These are phyloP conservation scores for Dicrurus megarhynchus DNA, from an alignment of 2,113 vertebrate genomes.

Conservation along the genomic window DNA sequence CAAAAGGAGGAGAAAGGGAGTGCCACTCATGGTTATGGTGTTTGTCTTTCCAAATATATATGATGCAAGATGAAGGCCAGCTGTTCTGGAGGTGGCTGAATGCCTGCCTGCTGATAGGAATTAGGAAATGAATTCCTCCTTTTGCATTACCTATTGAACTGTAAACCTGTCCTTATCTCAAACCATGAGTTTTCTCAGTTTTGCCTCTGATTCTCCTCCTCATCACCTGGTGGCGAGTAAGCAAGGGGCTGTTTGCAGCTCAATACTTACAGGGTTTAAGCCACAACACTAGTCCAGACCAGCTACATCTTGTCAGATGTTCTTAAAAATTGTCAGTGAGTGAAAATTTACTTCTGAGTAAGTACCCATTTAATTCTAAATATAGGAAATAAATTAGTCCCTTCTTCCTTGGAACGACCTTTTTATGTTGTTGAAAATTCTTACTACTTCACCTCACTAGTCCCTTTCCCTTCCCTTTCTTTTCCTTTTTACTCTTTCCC, in stretches of 20 bases:
- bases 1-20: background rate
- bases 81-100: background rate
- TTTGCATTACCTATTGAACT: background rate
- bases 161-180: background rate
- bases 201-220: background rate
- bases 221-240: background rate
- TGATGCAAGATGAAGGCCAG: background rate
- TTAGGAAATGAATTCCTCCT: background rate
- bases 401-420: background rate
- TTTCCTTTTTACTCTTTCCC: background rate
- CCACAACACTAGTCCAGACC: background rate
- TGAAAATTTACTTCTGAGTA: background rate
- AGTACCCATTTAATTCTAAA: background rate
- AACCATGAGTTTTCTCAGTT: background rate
- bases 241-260: background rate
- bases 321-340: background rate
- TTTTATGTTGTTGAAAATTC: background rate
- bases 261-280: background rate
- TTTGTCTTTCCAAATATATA: background rate
- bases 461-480: background rate
- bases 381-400: background rate
- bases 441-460: background rate
- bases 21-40: background rate
- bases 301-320: background rate
- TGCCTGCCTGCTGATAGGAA: background rate